These are phyloP conservation scores for Torymus aiolomorphi DNA, from an alignment of 2,888 invertebrate species.

Conservation along the genomic window DNA sequence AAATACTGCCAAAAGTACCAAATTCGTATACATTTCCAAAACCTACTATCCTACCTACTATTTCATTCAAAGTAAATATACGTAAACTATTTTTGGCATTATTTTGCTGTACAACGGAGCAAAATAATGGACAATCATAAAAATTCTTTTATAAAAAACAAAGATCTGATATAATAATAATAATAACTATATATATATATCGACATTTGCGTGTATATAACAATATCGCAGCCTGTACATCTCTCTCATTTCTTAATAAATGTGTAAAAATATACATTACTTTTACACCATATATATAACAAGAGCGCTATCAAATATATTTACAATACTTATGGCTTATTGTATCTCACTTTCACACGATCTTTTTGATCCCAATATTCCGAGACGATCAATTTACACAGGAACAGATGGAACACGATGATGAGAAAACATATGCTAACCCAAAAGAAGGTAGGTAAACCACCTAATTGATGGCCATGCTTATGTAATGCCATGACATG, in stretches of 20 bases:
- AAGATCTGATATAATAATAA: slow-evolving; percentile 22
- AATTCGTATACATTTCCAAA: slow-evolving; percentile 16
- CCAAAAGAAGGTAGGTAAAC: slow-evolving; percentile 94
- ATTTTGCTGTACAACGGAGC: neutral
- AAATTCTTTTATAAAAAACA: slow-evolving; percentile 32
- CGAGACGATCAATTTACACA: slow-evolving; percentile 93
- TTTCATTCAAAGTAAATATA: slow-evolving; percentile 16
- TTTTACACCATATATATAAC: slow-evolving; percentile 50
- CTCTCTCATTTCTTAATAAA: slow-evolving; percentile 56
- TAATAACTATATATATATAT: neutral
- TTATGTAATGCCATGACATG: slow-evolving; percentile 93
- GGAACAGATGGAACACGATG: slow-evolving; percentile 93
- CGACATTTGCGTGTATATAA: slow-evolving; percentile 23
- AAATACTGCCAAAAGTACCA: slow-evolving; percentile 55
- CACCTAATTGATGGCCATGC: slow-evolving; percentile 93
- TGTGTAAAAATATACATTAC: slow-evolving; percentile 55
- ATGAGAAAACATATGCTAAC: slow-evolving; percentile 91
- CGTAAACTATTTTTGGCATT: slow-evolving; percentile 13
- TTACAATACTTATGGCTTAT: slow-evolving; percentile 75
- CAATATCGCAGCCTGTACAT: slow-evolving; percentile 56
- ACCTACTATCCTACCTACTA: slow-evolving; percentile 21
- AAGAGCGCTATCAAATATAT: slow-evolving; percentile 51
- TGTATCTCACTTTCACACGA: slow-evolving; percentile 83
- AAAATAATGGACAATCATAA: slow-evolving; percentile 26
- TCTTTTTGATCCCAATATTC: slow-evolving; percentile 88